These are phyloP conservation scores for Chlorocebus sabaeus DNA, from an alignment of 2,113 vertebrate genomes.

Conservation along the genomic window DNA sequence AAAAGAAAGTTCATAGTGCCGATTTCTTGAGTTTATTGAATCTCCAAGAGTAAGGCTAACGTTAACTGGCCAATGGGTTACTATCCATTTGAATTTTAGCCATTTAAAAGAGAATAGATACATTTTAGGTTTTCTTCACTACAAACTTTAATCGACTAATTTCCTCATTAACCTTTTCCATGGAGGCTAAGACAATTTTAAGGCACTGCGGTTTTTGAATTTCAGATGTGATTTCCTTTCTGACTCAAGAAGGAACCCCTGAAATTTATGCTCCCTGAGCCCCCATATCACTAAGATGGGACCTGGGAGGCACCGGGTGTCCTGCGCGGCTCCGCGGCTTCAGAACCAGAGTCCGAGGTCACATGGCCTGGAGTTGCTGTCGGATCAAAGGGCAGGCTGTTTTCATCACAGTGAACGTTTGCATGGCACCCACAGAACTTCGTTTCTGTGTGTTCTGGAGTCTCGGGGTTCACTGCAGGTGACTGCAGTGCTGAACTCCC, in stretches of 20 bases:
- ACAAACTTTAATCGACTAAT: too few species aligned
- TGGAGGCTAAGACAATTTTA: too few species aligned
- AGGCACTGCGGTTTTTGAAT: background rate
- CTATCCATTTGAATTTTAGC: background rate
- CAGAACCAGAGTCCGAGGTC: background rate
- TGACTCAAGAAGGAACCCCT: background rate
- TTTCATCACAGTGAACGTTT: background rate
- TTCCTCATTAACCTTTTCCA: background rate
- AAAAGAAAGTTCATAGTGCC: background rate
- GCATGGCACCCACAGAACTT: background rate
- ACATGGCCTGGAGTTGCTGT: background rate
- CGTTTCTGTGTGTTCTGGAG: too few species aligned
- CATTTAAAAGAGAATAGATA: background rate
- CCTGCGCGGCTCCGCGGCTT: background rate
- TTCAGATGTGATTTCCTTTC: background rate
- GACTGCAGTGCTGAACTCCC: too few species aligned
- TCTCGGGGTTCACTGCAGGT: too few species aligned
- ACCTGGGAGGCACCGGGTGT: fast-evolving
- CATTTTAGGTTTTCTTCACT: background rate
- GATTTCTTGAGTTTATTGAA: background rate
- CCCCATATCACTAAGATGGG: background rate
- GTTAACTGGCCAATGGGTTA: background rate
- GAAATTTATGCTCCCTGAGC: fast-evolving
- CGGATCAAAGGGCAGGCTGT: background rate
- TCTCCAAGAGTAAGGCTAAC: background rate